Evolutionary conservation across 1,140 invertebrate species (phyloP).

Genomic region (Marisa cornuarietis): DNA sequence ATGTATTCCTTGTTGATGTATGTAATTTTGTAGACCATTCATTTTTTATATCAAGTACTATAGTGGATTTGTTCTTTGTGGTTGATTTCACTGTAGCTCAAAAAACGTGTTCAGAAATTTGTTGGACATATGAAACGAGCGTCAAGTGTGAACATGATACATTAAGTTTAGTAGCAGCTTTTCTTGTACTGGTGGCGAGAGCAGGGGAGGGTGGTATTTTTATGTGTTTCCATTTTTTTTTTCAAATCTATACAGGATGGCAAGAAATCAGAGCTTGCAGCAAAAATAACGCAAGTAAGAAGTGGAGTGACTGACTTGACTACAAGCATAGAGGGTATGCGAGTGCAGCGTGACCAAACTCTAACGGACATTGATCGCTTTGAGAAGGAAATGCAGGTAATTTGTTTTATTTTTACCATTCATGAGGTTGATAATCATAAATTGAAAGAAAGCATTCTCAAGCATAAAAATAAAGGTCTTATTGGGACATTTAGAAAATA

Average conservation of each 20-base stretch:
- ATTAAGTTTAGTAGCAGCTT: background rate
- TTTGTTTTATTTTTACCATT: constrained; percentile 4
- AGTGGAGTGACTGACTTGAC: constrained; percentile 92
- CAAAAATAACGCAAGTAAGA: constrained; percentile 87
- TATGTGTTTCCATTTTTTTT: background rate
- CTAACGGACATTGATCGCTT: constrained; percentile 88
- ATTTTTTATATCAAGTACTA: no score
- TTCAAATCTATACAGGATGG: constrained; percentile 70
- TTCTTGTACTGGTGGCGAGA: background rate
- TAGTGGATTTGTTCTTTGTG: no score
- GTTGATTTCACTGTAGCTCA: no score
- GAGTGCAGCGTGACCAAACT: constrained; percentile 82
- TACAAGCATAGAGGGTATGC: constrained; percentile 95
- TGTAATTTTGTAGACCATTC: no score
- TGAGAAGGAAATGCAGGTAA: constrained; percentile 72
- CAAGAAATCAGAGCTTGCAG: constrained; percentile 86
- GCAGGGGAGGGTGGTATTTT: background rate
- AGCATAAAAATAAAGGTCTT: no score
- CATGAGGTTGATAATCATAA: background rate
- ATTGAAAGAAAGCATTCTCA: no score
- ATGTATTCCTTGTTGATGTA: no score
- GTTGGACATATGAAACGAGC: no score
- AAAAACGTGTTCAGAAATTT: no score
- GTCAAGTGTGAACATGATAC: no score
- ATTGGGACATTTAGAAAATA: no score